These are phyloP conservation scores for Girardinus metallicus DNA, from an alignment of 2,797 vertebrate genomes.

Conservation along the genomic window DNA sequence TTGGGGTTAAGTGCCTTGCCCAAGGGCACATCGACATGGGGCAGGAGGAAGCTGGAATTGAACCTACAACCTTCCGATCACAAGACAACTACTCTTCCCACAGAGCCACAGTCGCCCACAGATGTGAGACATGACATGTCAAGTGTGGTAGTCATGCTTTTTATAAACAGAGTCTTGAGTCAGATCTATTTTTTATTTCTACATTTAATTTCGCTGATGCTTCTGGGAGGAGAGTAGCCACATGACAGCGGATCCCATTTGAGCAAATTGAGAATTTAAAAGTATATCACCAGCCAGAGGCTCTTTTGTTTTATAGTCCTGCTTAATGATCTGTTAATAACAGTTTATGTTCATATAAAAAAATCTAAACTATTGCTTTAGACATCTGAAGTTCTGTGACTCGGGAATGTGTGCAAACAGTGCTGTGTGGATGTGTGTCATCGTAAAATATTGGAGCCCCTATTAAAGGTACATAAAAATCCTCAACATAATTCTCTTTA, in stretches of 20 bases:
- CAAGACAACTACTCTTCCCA: no score
- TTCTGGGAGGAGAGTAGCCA: slow-evolving; percentile 8
- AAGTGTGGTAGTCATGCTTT: slow-evolving; percentile 8
- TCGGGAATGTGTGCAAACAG: slow-evolving; percentile 4
- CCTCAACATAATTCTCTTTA: neutral
- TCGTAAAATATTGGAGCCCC: neutral
- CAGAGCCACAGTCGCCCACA: no score
- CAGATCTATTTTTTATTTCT: slow-evolving; percentile 25
- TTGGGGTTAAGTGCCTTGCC: no score
- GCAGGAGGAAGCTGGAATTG: no score
- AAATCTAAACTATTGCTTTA: slow-evolving; percentile 16
- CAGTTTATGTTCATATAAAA: slow-evolving; percentile 23
- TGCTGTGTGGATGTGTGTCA: neutral
- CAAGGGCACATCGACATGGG: no score
- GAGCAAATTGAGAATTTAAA: slow-evolving; percentile 11
- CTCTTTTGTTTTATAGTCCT: slow-evolving; percentile 24
- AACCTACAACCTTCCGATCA: no score
- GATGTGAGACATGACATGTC: neutral
- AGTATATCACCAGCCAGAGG: slow-evolving; percentile 19
- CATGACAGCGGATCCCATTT: slow-evolving; percentile 28
- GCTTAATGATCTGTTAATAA: slow-evolving; percentile 27
- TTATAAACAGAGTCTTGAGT: slow-evolving; percentile 16
- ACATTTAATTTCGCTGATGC: slow-evolving; percentile 19
- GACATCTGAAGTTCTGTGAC: neutral
- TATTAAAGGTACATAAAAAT: neutral